Percentiles rank a stretch among this genome's conserved stretches.
These are phyloP conservation scores for Strigamia maritima DNA, from an alignment of 2,888 invertebrate genomes.

Conservation along the genomic window DNA sequence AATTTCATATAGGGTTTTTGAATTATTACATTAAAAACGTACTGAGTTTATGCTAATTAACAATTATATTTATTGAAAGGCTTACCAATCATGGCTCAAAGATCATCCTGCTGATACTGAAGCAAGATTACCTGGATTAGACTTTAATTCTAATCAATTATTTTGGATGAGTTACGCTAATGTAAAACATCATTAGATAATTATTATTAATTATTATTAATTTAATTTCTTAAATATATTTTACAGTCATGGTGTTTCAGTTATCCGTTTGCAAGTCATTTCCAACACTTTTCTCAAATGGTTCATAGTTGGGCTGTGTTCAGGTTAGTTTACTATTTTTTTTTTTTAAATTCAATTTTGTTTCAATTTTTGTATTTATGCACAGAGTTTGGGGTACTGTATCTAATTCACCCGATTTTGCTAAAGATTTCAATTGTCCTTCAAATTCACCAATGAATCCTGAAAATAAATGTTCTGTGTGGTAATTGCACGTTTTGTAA, in stretches of 20 bases:
- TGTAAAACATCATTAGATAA: not conserved
- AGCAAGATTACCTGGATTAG: not conserved
- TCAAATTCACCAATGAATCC: constrained; percentile 63
- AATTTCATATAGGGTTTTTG: not conserved
- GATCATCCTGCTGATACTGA: not conserved
- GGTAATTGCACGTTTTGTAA: constrained; percentile 43
- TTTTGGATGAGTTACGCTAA: constrained; percentile 29
- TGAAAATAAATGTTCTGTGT: constrained; percentile 60
- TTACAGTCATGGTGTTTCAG: not conserved
- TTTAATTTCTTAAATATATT: not conserved
- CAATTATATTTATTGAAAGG: not conserved
- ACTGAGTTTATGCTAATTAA: not conserved
- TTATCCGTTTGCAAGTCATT: not conserved
- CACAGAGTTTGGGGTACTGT: constrained; percentile 57
- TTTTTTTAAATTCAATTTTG: not conserved
- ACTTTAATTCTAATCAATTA: constrained; percentile 6
- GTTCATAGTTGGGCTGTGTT: not conserved
- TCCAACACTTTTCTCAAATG: not conserved
- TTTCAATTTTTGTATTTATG: not conserved
- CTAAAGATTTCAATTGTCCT: constrained; percentile 63
- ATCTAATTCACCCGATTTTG: constrained; percentile 62
- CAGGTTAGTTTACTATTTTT: not conserved
- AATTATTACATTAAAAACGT: not conserved
- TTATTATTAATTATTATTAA: not conserved
- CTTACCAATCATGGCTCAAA: constrained; percentile 11